Evolutionary conservation across 1,140 invertebrate species (phyloP).

Genomic region (Penaeus vannamei): DNA sequence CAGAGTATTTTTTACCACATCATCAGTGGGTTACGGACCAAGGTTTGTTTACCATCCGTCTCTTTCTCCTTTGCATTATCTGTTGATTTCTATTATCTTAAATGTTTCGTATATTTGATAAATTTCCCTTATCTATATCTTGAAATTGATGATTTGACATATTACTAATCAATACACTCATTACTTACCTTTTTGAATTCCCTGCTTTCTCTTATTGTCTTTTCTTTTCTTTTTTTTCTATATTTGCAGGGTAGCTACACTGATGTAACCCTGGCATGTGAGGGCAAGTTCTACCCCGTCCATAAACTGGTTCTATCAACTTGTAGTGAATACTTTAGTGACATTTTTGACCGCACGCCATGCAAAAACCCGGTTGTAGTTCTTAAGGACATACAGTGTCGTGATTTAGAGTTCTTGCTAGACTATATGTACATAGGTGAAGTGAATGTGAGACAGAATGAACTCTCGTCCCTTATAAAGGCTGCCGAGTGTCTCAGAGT

Average conservation of each 20-base stretch:
- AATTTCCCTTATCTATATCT: too few relatives aligned
- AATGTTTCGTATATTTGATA: too few relatives aligned
- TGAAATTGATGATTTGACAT: too few relatives aligned
- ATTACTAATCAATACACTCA: not conserved
- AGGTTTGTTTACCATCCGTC: slow-evolving; percentile 42
- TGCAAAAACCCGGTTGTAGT: slow-evolving; percentile 67
- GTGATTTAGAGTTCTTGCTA: slow-evolving; percentile 65
- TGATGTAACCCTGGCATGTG: slow-evolving; percentile 66
- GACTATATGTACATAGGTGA: slow-evolving; percentile 68
- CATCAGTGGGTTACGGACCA: slow-evolving; percentile 62
- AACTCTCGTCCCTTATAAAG: slow-evolving; percentile 65
- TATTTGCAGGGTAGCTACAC: slow-evolving; percentile 65
- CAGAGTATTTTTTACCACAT: slow-evolving; percentile 67
- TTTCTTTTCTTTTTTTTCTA: slow-evolving; percentile 1
- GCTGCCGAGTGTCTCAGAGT: slow-evolving; percentile 66
- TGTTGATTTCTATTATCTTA: not conserved
- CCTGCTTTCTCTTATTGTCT: not conserved
- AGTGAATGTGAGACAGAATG: slow-evolving; percentile 66
- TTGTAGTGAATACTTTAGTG: slow-evolving; percentile 68
- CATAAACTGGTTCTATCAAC: slow-evolving; percentile 67
- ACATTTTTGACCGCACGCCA: slow-evolving; percentile 65
- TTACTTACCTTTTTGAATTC: not conserved
- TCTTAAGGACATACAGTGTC: slow-evolving; percentile 67
- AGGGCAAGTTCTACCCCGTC: slow-evolving; percentile 67
- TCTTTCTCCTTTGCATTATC: too few relatives aligned